These are phyloP conservation scores for Onychorhynchus coronatus DNA, from an alignment of 2,113 vertebrate species.

Conservation along the genomic window DNA sequence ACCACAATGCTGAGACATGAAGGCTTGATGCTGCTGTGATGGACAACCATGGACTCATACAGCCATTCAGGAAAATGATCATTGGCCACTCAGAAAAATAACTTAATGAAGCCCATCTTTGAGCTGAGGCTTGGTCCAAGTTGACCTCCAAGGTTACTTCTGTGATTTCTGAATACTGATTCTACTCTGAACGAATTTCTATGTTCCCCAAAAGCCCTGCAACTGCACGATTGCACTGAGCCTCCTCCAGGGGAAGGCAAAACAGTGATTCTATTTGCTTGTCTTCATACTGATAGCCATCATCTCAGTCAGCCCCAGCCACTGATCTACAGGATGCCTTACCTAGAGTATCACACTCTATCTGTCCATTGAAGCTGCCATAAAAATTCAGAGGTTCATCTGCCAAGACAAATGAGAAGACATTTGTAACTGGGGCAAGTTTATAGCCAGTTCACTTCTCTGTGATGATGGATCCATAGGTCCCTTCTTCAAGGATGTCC, in stretches of 20 bases:
- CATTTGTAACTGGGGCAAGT: not conserved
- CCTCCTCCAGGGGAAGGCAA: not conserved
- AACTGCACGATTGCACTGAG: not conserved
- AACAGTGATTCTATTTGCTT: not conserved
- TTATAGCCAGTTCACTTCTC: not conserved
- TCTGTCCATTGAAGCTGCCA: not conserved
- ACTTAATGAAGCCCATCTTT: not conserved
- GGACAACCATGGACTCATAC: not conserved
- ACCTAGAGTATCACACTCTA: not conserved
- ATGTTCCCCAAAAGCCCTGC: not conserved
- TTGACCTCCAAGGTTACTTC: not conserved
- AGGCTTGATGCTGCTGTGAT: not conserved
- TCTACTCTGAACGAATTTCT: not conserved
- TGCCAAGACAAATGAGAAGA: not conserved
- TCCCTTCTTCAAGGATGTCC: accelerated
- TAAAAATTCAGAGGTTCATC: not conserved
- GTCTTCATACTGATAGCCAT: not conserved
- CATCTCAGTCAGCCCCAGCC: not conserved
- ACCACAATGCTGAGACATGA: not conserved
- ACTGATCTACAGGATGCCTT: not conserved
- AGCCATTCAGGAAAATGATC: not conserved
- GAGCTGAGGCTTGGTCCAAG: not conserved
- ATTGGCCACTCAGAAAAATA: not conserved
- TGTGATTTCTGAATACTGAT: not conserved
- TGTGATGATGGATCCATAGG: accelerated